These are phyloP conservation scores for Onychorhynchus coronatus DNA, from an alignment of 2,113 vertebrate genomes.

Conservation along the genomic window DNA sequence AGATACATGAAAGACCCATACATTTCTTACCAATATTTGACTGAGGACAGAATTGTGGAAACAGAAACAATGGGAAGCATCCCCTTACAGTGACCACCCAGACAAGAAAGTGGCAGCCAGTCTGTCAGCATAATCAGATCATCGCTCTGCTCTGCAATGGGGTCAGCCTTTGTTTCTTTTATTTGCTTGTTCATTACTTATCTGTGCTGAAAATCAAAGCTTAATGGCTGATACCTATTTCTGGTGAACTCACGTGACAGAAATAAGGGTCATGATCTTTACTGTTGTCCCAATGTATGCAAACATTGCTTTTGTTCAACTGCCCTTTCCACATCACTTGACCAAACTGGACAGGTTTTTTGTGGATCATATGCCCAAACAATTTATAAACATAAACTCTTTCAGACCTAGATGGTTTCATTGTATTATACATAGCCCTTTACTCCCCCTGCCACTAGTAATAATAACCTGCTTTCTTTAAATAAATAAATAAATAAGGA, in stretches of 20 bases:
- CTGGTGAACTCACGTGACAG: neutral
- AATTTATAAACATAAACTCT: neutral
- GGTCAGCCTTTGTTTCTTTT: conserved; percentile 20
- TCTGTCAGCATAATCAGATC: neutral
- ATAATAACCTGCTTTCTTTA: neutral
- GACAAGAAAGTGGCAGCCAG: neutral
- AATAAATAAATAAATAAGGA: neutral
- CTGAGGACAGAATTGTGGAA: neutral
- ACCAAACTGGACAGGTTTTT: neutral
- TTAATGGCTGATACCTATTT: neutral
- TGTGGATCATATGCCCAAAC: neutral
- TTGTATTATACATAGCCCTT: neutral
- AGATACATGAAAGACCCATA: neutral
- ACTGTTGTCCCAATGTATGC: neutral
- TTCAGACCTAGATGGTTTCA: neutral
- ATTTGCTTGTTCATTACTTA: neutral
- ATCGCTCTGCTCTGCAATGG: neutral
- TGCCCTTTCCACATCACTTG: neutral
- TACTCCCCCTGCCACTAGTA: neutral
- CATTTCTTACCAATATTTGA: neutral
- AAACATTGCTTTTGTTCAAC: neutral
- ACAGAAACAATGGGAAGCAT: neutral
- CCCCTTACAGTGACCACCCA: neutral
- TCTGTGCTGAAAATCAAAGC: conserved; percentile 15
- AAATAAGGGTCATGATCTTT: neutral